A percentile compares a stretch with the other conserved stretches of the same genome.
These are phyloP conservation scores for Pachyseris speciosa DNA, from an alignment of 64 coral and sea anemone species.

Conservation along the genomic window DNA sequence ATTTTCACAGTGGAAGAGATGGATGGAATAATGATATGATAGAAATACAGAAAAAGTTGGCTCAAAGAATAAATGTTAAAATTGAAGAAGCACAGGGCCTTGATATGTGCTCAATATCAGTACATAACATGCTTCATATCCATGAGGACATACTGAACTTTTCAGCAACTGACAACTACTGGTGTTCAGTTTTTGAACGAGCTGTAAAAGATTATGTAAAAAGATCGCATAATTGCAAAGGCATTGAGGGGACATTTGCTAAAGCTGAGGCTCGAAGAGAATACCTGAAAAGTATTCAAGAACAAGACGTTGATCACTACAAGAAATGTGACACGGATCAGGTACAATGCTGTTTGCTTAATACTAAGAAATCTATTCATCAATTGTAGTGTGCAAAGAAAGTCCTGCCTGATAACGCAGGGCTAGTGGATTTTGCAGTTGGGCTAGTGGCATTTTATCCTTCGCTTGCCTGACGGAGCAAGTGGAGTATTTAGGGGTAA, in stretches of 20 bases:
- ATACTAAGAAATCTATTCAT: too few relatives aligned
- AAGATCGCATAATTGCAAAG: slow-evolving; percentile 63
- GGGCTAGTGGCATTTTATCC: too few relatives aligned
- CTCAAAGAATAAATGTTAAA: slow-evolving; percentile 53
- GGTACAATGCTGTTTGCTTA: too few relatives aligned
- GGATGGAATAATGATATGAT: slow-evolving; percentile 72
- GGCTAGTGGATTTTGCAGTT: too few relatives aligned
- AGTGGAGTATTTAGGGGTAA: too few relatives aligned
- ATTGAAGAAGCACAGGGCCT: slow-evolving; percentile 56
- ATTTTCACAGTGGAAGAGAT: slow-evolving; percentile 71
- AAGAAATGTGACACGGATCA: slow-evolving; percentile 18
- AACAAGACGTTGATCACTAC: background rate
- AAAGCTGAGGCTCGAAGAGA: slow-evolving; percentile 68
- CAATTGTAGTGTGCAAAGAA: too few relatives aligned
- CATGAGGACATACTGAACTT: slow-evolving; percentile 70
- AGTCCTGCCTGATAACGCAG: too few relatives aligned
- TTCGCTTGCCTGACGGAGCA: too few relatives aligned
- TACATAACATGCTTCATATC: slow-evolving; percentile 67
- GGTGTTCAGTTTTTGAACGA: slow-evolving; percentile 78
- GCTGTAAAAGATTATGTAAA: slow-evolving; percentile 70
- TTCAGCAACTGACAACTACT: slow-evolving; percentile 74
- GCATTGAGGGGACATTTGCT: slow-evolving; percentile 72
- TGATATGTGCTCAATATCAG: slow-evolving; percentile 68
- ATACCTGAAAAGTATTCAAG: slow-evolving; percentile 50
- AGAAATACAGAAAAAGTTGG: slow-evolving; percentile 41